Conservation (phyloP, 2,888 invertebrate genomes). For the Ormyrus labotus region DNA sequence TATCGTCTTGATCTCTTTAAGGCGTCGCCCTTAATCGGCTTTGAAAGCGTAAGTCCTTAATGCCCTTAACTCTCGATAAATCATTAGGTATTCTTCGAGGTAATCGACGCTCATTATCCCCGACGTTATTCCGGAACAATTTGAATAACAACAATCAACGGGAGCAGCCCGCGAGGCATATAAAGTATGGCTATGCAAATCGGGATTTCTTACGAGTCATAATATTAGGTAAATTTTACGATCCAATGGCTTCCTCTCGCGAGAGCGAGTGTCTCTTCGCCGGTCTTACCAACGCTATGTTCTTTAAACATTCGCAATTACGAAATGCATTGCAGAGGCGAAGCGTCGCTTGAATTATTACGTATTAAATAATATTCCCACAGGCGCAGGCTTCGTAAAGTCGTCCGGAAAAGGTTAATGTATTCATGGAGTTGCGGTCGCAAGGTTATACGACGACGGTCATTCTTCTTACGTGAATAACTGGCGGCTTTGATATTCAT, state of each 20-base stretch:
- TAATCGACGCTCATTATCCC: slow-evolving; percentile 54
- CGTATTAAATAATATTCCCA: not conserved
- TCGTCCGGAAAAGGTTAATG: slow-evolving; percentile 25
- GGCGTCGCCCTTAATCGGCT: slow-evolving; percentile 41
- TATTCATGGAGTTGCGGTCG: slow-evolving; percentile 29
- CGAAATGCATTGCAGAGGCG: too few relatives aligned
- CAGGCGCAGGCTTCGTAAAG: slow-evolving; percentile 12
- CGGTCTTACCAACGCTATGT: too few relatives aligned
- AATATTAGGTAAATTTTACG: slow-evolving; percentile 68
- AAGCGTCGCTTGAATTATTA: too few relatives aligned
- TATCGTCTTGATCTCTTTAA: slow-evolving; percentile 20
- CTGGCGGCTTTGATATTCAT: slow-evolving; percentile 55
- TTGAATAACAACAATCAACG: slow-evolving; percentile 70
- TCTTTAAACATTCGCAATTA: too few relatives aligned
- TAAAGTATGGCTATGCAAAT: slow-evolving; percentile 67
- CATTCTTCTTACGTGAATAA: slow-evolving; percentile 61
- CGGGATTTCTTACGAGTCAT: slow-evolving; percentile 62
- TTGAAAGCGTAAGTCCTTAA: slow-evolving; percentile 28
- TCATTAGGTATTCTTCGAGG: slow-evolving; percentile 17
- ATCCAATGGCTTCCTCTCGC: slow-evolving; percentile 52
- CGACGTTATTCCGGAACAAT: slow-evolving; percentile 60
- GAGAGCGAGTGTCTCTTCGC: too few relatives aligned
- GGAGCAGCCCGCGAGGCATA: slow-evolving; percentile 60
- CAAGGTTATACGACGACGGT: slow-evolving; percentile 24
- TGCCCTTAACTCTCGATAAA: slow-evolving; percentile 32